phyloP scores from a whole-genome alignment of 2,888 invertebrate genomes.

The Chelonus formosanus region DNA sequence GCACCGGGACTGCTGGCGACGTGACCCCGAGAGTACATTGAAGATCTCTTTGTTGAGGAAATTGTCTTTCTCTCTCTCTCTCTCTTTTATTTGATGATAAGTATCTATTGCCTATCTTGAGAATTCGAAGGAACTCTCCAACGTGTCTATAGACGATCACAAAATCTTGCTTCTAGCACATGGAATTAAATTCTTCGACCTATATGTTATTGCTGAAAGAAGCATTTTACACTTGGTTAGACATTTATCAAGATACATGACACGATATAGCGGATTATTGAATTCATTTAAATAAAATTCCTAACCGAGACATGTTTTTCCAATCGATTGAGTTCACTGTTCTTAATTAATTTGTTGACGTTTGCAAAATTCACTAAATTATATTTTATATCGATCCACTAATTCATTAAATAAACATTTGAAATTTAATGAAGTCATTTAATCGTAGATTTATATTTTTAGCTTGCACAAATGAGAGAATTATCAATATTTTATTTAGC shows the following conservation, averaged over 20 bases:
- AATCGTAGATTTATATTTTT: no score
- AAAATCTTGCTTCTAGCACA: slow-evolving; percentile 6
- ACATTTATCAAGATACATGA: slow-evolving; percentile 4
- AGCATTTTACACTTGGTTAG: slow-evolving; percentile 8
- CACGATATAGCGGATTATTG: slow-evolving; percentile 5
- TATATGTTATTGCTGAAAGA: slow-evolving; percentile 3
- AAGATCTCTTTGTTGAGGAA: slow-evolving; percentile 11
- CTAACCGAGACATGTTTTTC: neutral
- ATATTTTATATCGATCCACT: no score
- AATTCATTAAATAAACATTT: no score
- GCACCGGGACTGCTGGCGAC: neutral
- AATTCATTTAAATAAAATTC: slow-evolving; percentile 12
- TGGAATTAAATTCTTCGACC: slow-evolving; percentile 15
- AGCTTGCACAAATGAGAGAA: no score
- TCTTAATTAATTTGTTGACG: neutral
- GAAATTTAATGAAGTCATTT: no score
- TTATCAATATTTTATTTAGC: no score
- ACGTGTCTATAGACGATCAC: slow-evolving; percentile 10
- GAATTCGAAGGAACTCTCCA: slow-evolving; percentile 3
- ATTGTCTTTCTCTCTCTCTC: neutral
- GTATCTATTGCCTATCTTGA: neutral
- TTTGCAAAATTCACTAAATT: no score
- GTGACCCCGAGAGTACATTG: slow-evolving; percentile 16
- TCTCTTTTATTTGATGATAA: slow-evolving; percentile 11
- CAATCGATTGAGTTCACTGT: neutral